These are phyloP conservation scores for Toxotes chatareus DNA, from an alignment of 2,113 vertebrate genomes.

Conservation along the genomic window DNA sequence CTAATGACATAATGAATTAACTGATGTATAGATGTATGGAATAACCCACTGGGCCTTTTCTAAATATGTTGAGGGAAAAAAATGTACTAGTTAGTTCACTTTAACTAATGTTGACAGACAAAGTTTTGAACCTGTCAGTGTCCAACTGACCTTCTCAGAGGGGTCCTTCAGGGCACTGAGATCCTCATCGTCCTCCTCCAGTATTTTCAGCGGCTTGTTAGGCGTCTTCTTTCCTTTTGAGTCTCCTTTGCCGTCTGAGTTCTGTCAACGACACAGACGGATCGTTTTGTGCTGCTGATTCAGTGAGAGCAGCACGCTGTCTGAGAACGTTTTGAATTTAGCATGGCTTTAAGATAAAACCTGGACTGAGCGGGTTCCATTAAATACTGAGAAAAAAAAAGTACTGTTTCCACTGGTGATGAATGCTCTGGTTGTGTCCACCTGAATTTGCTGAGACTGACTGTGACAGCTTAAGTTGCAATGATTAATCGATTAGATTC, in stretches of 20 bases:
- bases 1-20: no score
- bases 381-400: neutral
- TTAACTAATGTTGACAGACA: neutral
- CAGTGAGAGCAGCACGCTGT: neutral
- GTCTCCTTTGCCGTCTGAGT: constrained; percentile 91
- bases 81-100: neutral
- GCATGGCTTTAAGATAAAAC: neutral
- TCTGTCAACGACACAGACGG: constrained; percentile 76
- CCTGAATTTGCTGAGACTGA: neutral
- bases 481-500: no score
- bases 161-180: constrained; percentile 94
- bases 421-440: no score
- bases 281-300: neutral
- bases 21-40: no score
- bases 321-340: neutral
- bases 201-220: constrained; percentile 83
- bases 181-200: constrained; percentile 89
- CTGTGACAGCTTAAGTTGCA: neutral
- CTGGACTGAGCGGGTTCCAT: neutral
- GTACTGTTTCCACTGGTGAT: no score
- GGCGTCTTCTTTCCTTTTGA: constrained; percentile 88
- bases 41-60: neutral
- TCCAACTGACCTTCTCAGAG: constrained; percentile 92
- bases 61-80: neutral
- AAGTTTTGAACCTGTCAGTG: neutral